Evolutionary conservation across 1,140 invertebrate genomes (phyloP), one percentile per base, ranked within the genome.

Genomic region (Caenorhabditis inopinata): DNA sequence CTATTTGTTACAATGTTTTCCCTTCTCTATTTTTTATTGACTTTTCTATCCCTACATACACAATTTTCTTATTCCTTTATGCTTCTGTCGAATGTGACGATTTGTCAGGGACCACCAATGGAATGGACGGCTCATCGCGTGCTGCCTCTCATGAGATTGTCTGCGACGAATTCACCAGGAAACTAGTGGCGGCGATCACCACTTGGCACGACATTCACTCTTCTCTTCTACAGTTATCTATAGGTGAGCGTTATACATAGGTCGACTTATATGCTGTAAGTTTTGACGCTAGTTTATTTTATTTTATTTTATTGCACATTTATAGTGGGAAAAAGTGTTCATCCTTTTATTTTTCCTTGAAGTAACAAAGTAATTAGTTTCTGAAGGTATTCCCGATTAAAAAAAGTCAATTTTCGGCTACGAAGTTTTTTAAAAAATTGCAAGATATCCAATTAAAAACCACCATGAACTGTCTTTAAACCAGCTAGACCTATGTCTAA

Each of bases 171-270:
- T 68, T 79, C 38, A 79, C 78, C 2, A 47, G 46, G 68, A 79
- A 79, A 51, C 74, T 89, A n/a, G 86, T 87, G 12, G 83, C 86
- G 29, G 86, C 86, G n/a, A 87, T 87, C 47, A 86, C 86, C 7
- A 80, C 80, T 14, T 87, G 86, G 86, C 86, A 87, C 74, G 87
- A 87, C 62, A 76, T 87, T 45, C 86, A 87, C 47, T 51, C 84
- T 12, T 87, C 85, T 74, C 76, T 87, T 16, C 68, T 87, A 21
- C 86, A 84, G 42, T 45, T 87, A 25, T 81, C 86, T 35, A 51
- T 86, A 32, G 83, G 80, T 47, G 9, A 62, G 58, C 74, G 29
- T n/a, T n/a, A n/a, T n/a, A n/a, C n/a, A n/a, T n/a, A n/a, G n/a
- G n/a, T n/a, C n/a, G n/a, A 5, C 38, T 42, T 42, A 42, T 42